These are phyloP conservation scores for Drosophila rellima DNA, from an alignment of 2,888 invertebrate species.

Conservation along the genomic window DNA sequence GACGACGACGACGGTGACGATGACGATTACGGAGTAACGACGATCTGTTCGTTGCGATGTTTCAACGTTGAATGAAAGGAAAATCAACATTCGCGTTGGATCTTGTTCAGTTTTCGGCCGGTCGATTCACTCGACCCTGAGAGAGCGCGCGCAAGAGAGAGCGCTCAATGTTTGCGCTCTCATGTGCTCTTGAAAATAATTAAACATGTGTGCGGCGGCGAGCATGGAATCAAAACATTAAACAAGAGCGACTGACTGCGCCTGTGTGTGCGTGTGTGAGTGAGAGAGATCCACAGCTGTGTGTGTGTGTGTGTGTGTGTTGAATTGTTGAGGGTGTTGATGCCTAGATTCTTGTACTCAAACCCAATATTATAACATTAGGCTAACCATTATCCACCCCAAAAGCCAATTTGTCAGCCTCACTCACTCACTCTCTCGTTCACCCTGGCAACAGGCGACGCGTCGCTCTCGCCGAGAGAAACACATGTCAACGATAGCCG, in stretches of 20 bases:
- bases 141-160: constrained; percentile 37
- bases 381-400: constrained; percentile 46
- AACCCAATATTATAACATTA: constrained; percentile 3
- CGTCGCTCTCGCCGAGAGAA: constrained; percentile 31
- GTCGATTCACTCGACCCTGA: constrained; percentile 55
- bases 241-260: constrained; percentile 35
- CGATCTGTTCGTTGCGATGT: constrained; percentile 83
- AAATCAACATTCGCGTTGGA: constrained; percentile 84
- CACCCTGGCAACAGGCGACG: constrained; percentile 1
- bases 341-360: constrained; percentile 18
- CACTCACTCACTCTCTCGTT: not conserved
- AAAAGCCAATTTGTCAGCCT: constrained; percentile 40
- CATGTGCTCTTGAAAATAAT: constrained; percentile 65
- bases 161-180: constrained; percentile 33
- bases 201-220: constrained; percentile 50
- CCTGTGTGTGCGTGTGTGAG: constrained; percentile 7
- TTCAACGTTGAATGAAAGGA: constrained; percentile 84
- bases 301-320: not conserved
- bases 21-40: constrained; percentile 64
- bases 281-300: constrained; percentile 25
- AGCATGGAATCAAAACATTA: constrained; percentile 57
- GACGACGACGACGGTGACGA: constrained; percentile 25
- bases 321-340: constrained; percentile 47
- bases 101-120: constrained; percentile 83
- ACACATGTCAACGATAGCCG: constrained; percentile 43